phyloP scores from a whole-genome alignment of 2,888 invertebrate species.

The Philonicus albiceps region DNA sequence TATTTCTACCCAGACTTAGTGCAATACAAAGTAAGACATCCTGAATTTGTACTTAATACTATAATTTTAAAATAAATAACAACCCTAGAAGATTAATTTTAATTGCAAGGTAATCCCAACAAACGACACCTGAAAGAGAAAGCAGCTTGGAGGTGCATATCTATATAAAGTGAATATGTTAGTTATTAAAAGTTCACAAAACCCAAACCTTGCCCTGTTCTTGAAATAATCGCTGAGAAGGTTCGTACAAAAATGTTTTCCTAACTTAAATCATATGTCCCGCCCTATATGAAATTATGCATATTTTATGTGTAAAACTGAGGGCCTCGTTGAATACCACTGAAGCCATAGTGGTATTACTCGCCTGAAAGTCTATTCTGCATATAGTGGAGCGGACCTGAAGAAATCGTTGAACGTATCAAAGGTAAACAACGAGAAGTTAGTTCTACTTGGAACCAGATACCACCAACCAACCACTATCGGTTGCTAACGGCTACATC shows the following conservation, averaged over 20 bases:
- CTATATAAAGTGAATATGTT: not conserved
- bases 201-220: not conserved
- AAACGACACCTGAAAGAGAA: not conserved
- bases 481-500: slow-evolving; percentile 17
- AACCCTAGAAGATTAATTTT: not conserved
- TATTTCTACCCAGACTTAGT: no score
- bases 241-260: not conserved
- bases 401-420: not conserved
- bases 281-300: not conserved
- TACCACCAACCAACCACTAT: no score
- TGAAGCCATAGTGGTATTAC: not conserved
- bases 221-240: not conserved
- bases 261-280: not conserved
- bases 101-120: not conserved
- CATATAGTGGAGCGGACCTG: not conserved
- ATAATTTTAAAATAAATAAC: no score
- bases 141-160: not conserved
- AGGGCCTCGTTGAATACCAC: not conserved
- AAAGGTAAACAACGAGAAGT: slow-evolving; percentile 45
- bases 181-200: not conserved
- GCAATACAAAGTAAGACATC: no score
- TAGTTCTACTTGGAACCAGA: slow-evolving; percentile 25
- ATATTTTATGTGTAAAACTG: not conserved
- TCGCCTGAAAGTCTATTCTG: not conserved
- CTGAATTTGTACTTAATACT: no score